phyloP scores from a whole-genome alignment of 2,113 vertebrate genomes.

The Brachirus orientalis region DNA sequence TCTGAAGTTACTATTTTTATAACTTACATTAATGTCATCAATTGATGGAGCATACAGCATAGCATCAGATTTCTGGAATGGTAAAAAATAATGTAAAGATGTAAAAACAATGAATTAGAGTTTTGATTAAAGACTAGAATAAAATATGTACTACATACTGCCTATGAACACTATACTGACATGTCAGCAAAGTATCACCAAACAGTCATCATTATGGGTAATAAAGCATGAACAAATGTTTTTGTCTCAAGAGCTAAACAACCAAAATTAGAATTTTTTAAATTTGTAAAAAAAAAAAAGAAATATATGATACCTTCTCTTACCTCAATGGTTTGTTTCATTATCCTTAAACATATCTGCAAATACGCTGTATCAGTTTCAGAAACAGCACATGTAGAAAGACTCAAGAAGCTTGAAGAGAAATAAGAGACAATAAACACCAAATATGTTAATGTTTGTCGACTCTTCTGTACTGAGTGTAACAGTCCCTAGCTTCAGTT shows the following conservation, averaged over 20 bases:
- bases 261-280: too few relatives aligned
- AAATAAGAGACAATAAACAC: slow-evolving; percentile 8
- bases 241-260: too few relatives aligned
- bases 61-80: slow-evolving; percentile 69
- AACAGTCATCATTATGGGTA: too few relatives aligned
- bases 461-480: too few relatives aligned
- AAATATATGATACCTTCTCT: slow-evolving; percentile 52
- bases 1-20: not conserved
- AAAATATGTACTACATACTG: too few relatives aligned
- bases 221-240: too few relatives aligned
- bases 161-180: too few relatives aligned
- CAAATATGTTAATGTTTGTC: not conserved
- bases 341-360: rapidly evolving
- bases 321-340: slow-evolving; percentile 57
- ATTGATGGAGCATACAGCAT: slow-evolving; percentile 68
- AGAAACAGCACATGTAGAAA: not conserved
- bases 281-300: not conserved
- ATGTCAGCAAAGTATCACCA: too few relatives aligned
- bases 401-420: slow-evolving; percentile 55
- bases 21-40: slow-evolving; percentile 61
- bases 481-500: too few relatives aligned
- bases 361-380: rapidly evolving
- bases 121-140: too few relatives aligned
- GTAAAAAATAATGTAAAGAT: not conserved
- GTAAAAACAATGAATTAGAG: not conserved